Evolutionary conservation across 2,113 vertebrate species (phyloP).

Genomic region (Eublepharis macularius): DNA sequence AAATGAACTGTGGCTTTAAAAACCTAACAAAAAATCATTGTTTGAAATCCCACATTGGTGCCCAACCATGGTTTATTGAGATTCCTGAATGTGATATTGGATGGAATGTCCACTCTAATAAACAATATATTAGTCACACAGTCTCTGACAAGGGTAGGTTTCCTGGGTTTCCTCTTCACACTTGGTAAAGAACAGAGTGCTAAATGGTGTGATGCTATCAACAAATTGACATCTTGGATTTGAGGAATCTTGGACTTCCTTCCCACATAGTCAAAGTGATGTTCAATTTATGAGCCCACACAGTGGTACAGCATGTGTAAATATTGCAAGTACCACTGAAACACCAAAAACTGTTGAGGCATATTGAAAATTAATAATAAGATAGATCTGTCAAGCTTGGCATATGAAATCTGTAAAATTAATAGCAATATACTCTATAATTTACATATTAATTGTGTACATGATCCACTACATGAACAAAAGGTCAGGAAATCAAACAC

Average conservation of each 20-base stretch:
- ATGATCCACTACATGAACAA: background rate
- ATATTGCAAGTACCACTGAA: background rate
- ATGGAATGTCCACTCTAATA: background rate
- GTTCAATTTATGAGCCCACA: background rate
- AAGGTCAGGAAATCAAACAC: constrained; percentile 18
- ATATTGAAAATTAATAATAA: background rate
- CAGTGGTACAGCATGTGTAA: background rate
- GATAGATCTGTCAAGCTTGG: background rate
- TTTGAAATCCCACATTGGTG: too few relatives aligned
- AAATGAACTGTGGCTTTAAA: too few relatives aligned
- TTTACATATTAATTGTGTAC: constrained; percentile 42
- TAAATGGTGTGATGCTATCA: background rate
- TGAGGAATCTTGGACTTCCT: background rate
- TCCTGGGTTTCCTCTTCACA: background rate
- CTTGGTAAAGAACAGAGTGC: background rate
- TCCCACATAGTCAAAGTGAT: background rate
- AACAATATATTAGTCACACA: background rate
- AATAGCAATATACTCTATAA: constrained; percentile 13
- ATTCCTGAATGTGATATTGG: too few relatives aligned
- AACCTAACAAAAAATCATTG: too few relatives aligned
- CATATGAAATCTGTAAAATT: constrained; percentile 19
- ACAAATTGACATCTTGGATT: background rate
- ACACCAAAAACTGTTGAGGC: background rate
- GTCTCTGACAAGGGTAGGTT: background rate
- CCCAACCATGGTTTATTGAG: too few relatives aligned